Evolutionary conservation across 2,888 invertebrate species (phyloP).

Genomic region (Stenotaenia linearis): DNA sequence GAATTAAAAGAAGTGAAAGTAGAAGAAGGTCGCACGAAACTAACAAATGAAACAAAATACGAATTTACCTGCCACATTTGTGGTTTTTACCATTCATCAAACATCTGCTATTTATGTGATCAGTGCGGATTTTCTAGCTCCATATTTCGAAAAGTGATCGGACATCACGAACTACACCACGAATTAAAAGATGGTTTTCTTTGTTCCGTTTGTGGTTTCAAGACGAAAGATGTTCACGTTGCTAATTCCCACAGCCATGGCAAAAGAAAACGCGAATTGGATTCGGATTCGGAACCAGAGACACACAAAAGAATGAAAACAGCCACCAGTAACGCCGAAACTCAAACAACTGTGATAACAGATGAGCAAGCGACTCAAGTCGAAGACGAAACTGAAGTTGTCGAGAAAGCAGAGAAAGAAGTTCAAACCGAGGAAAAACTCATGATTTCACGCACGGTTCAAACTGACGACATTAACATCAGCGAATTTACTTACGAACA

Average conservation of each 20-base stretch:
- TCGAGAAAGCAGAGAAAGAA: too few species aligned
- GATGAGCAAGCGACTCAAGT: too few species aligned
- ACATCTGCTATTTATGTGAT: not conserved
- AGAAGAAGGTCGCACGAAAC: not conserved
- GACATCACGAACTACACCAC: not conserved
- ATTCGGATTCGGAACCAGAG: not conserved
- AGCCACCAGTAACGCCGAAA: not conserved
- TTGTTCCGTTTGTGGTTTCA: not conserved
- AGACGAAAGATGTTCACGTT: not conserved
- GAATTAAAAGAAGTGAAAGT: not conserved
- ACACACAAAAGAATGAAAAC: not conserved
- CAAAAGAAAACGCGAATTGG: not conserved
- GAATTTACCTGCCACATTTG: not conserved
- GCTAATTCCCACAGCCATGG: not conserved
- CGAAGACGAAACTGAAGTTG: too few species aligned
- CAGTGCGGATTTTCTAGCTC: not conserved
- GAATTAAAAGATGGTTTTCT: not conserved
- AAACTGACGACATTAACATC: too few species aligned
- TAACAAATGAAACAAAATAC: not conserved
- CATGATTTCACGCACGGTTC: too few species aligned
- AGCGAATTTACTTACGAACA: not conserved
- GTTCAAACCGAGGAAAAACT: not conserved
- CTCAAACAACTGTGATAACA: not conserved
- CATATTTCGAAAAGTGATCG: not conserved
- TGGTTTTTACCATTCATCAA: not conserved